Conservation (phyloP, 2,113 vertebrate species). For the Neofelis nebulosa region DNA sequence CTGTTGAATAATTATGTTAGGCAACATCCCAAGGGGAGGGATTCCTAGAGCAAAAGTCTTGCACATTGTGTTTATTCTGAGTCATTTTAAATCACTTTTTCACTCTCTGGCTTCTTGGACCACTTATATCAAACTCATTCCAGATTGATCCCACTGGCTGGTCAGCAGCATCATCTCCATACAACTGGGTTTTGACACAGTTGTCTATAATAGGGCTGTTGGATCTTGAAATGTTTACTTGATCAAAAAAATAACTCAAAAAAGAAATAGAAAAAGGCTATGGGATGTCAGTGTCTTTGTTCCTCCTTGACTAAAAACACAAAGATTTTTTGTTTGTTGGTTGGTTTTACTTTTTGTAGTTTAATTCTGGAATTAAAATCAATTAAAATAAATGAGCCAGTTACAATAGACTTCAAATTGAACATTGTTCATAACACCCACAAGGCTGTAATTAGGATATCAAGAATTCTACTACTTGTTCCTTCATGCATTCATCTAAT, state of each 20-base stretch:
- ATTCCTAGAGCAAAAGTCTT: background rate
- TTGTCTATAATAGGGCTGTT: background rate
- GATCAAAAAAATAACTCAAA: background rate
- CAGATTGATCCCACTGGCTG: background rate
- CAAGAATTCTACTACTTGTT: background rate
- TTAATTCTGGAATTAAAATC: background rate
- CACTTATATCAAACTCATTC: background rate
- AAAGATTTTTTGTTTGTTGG: background rate
- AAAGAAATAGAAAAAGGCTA: background rate
- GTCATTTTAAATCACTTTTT: background rate
- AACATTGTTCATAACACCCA: background rate
- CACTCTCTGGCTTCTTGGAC: background rate
- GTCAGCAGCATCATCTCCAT: background rate
- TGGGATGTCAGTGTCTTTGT: background rate
- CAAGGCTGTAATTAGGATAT: background rate
- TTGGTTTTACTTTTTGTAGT: background rate
- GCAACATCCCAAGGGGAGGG: background rate
- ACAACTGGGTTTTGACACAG: background rate
- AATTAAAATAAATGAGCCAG: background rate
- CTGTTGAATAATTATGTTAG: background rate
- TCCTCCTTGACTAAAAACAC: background rate
- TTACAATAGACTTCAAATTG: background rate
- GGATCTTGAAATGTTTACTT: background rate
- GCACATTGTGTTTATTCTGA: background rate
- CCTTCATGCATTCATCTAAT: background rate